Evolutionary conservation across 2,888 invertebrate species (phyloP), one percentile per base, ranked within the genome.

Genomic region (Coleophora deauratella): DNA sequence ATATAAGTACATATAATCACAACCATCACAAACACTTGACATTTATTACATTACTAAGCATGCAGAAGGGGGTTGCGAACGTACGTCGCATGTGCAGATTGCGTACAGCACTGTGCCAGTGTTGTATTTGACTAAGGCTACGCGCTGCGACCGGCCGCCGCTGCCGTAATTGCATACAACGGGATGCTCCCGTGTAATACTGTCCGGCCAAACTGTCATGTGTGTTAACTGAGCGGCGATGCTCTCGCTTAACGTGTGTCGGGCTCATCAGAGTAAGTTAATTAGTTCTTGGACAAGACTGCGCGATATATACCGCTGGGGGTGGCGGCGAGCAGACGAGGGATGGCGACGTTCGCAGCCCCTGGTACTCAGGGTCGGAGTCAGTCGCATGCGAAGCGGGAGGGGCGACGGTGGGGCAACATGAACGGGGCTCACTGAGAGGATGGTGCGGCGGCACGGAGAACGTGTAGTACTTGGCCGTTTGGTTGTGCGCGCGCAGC

Each of bases 401-500:
- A 84, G 74, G 80, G 85, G 82, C 81, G 85, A 80, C 81, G 86
- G 85, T 80, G 84, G 81, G 80, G 82, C 84, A 80, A 84, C 84
- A 82, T 82, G 88, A 85, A 82, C 82, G 81, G 82, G 82, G 85
- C 86, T 86, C 82, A 86, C 86, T 85, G 80, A 86, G 79, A 76
- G 86, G 86, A 78, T 86, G 86, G 84, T 84, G 86, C 80, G 86
- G 84, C 77, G 86, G 86, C 78, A 84, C 86, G 77, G 88, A 88
- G 77, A 88, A 89, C 70, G 89, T 88, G 75, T 89, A 89, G 75
- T 88, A 86, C 86, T 89, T 89, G 76, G 89, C 88, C 59, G 89
- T 87, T 70, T 90, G 89, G 67, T 87, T 87, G 70, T 89, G 88
- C 47, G 88, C 88, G 61, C 86, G 88, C 46, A 88, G 82, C 59